Evolutionary conservation across 2,888 invertebrate genomes (phyloP), one percentile per base, ranked within the genome.

Genomic region (Aradus depressus): DNA sequence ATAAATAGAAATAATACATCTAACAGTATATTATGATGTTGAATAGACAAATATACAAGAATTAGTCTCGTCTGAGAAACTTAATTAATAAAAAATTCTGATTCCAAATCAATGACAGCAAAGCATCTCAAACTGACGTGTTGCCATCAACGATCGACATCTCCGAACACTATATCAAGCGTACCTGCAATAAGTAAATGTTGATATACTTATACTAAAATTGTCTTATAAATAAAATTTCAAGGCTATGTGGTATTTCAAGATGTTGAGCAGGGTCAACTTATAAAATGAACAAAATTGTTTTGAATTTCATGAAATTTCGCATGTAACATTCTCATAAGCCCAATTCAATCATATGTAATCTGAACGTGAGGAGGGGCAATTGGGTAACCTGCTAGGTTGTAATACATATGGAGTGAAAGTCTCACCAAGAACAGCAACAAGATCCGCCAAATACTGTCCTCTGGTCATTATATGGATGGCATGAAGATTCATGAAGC

Each of bases 371-470:
- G 8, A n/a, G n/a, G n/a, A n/a, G n/a, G n/a, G n/a, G n/a, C n/a
- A n/a, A n/a, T n/a, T n/a, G n/a, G n/a, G n/a, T n/a, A n/a, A n/a
- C n/a, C n/a, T n/a, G 8, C 6, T n/a, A n/a, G 6, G 6, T n/a
- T 39, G 34, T 23, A 49, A 43, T 26, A 25, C 22, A 48, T 21
- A 37, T 18, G 16, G 6, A 1, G 4, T 22, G 1, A n/a, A 6
- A 6, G 37, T 23, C 63, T 63, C 65, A 64, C 96, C 97, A 62
- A 98, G 93, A 58, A 97, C 93, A 48, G 97, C 96, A 0, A 97
- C 97, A 56, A 97, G 82, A 70, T 99, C 98, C 1, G 97, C 96
- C 61, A 98, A 72, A 80, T 95, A 84, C 58, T 86, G 84, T 64
- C 87, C 84, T 60, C 78, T 83, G 45, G 89, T 86, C 54, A 99